These are phyloP conservation scores for Abrostola triplasia DNA, from an alignment of 2,888 invertebrate species.

Conservation along the genomic window DNA sequence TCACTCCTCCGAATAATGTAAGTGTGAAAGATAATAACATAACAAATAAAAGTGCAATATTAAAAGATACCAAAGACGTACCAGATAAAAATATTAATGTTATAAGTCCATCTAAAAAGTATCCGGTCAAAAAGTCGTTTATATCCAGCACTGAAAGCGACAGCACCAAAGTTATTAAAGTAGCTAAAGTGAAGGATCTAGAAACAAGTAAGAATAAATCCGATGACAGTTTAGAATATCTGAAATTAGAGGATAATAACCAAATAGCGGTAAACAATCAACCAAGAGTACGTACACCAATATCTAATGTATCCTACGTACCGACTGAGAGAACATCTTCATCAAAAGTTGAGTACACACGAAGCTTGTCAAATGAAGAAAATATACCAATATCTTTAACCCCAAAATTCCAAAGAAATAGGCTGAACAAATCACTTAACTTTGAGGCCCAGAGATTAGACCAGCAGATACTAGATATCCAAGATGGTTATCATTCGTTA, in stretches of 20 bases:
- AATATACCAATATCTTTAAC: constrained; percentile 73
- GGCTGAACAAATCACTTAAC: constrained; percentile 84
- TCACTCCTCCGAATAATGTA: constrained; percentile 66
- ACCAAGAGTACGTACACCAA: constrained; percentile 84
- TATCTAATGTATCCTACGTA: constrained; percentile 81
- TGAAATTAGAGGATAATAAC: constrained; percentile 81
- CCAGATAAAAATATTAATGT: constrained; percentile 80
- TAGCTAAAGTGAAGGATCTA: constrained; percentile 84
- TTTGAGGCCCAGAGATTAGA: constrained; percentile 84
- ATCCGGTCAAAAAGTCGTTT: constrained; percentile 81
- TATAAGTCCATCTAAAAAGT: constrained; percentile 85
- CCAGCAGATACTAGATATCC: constrained; percentile 85
- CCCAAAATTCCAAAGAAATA: constrained; percentile 85
- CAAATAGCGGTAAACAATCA: constrained; percentile 86
- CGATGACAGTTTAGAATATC: constrained; percentile 82
- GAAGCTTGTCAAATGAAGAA: constrained; percentile 81
- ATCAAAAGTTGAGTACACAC: constrained; percentile 73
- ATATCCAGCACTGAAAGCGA: constrained; percentile 79
- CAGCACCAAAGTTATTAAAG: constrained; percentile 79
- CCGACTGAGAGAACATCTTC: constrained; percentile 77
- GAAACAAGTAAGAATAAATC: constrained; percentile 82
- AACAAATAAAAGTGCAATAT: constrained; percentile 81
- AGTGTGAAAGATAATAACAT: constrained; percentile 73
- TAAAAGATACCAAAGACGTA: constrained; percentile 83
- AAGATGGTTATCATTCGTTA: constrained; percentile 83